Evolutionary conservation across 2,888 invertebrate species (phyloP).

Genomic region (Drosophila vallismaia): DNA sequence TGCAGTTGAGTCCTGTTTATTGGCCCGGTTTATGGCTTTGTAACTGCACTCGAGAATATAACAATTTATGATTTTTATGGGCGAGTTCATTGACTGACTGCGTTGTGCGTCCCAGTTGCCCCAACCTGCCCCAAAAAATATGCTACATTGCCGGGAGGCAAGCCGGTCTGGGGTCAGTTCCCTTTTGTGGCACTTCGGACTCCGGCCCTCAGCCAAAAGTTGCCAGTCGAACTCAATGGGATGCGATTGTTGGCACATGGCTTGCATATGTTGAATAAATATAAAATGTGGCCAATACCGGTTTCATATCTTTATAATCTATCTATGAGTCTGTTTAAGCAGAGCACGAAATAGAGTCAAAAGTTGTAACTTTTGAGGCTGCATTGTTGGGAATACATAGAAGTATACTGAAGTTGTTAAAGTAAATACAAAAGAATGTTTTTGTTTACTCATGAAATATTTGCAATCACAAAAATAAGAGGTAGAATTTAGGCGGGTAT

Average conservation of each 20-base stretch:
- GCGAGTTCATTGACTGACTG: constrained; percentile 58
- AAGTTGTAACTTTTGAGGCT: neutral
- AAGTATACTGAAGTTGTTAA: neutral
- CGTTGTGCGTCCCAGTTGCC: constrained; percentile 38
- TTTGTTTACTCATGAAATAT: too few relatives aligned
- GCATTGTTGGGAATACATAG: neutral
- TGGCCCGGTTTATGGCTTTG: constrained; percentile 50
- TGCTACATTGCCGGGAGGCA: constrained; percentile 36
- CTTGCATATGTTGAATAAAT: constrained; percentile 6
- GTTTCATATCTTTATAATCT: constrained; percentile 9
- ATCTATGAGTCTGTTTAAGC: neutral
- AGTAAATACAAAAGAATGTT: too few relatives aligned
- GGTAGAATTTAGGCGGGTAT: too few relatives aligned
- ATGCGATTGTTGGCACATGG: constrained; percentile 17
- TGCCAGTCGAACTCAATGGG: constrained; percentile 21
- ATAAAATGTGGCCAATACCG: constrained; percentile 24
- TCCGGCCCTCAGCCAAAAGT: constrained; percentile 27
- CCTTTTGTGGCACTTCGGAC: constrained; percentile 42
- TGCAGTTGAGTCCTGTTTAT: constrained; percentile 32
- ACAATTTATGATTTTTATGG: constrained; percentile 57
- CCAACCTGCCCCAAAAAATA: constrained; percentile 28
- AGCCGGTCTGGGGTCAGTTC: constrained; percentile 31
- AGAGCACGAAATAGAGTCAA: neutral
- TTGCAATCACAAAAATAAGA: too few relatives aligned
- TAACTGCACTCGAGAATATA: constrained; percentile 50